Base-by-base conservation (phyloP, 2,113 vertebrate species). In the Gasterosteus aculeatus region DNA sequence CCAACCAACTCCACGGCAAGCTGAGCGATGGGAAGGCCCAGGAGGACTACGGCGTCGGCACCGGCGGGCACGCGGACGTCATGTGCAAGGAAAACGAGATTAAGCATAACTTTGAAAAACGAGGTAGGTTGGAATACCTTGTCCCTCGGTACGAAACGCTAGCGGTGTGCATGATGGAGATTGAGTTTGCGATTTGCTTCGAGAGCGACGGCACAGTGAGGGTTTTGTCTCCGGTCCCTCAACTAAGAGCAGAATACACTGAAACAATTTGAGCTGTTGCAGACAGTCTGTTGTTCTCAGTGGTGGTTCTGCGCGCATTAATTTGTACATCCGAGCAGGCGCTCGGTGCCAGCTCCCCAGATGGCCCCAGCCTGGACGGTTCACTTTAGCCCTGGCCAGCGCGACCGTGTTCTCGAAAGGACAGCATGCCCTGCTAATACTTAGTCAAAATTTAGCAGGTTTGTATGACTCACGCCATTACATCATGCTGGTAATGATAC, bases 81-180 rank as follows among this genome's bases (percentile, higher is more conserved):
- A 88, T 96, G 78, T 94, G 93, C 54, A 93, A 94, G 64, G 94
- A 95, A 1, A 95, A 96, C 18, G 94, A 96, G 6, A 93, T 96
- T 19, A 96, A 96, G 29, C 93, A 91, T 0, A 93, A 94, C 71
- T 95, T 96, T 0, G 95, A 96, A 35, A 97, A 96, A 90, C 95
- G 95, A 97, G 96, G 97, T 99, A 77, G 74, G 95, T 78, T 33
- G 22, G 6, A 63, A 63, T 38, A 22, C 16, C n/a, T 59, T 51
- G 61, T 7, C n/a, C 31, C 14, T 53, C 18, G 11, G 39, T 35
- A 14, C 41, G 44, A 54, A 71, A 63, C 31, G 31, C 53, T 26
- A 12, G 12, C 29, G 22, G 22, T 31, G 38, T 42, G 38, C 65
- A 33, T 31, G 53, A 31, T 57, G 39, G 33, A 57, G 47, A 59